These are phyloP conservation scores for Halocynthia aurantium DNA, from an alignment of 23 tunicate species.

Conservation along the genomic window DNA sequence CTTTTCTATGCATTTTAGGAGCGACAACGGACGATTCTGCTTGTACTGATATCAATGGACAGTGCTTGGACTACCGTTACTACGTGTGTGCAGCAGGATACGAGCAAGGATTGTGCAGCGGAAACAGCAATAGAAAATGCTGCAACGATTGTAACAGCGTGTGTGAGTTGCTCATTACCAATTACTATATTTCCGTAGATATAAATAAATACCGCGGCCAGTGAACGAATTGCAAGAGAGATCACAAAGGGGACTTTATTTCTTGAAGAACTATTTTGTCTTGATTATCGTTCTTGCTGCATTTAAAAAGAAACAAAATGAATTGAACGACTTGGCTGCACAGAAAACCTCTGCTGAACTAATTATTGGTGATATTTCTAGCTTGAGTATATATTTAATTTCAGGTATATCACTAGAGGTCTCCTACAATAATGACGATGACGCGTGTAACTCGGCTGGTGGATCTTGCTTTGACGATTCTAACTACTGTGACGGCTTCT, in stretches of 20 bases:
- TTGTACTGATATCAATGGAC: slow-evolving; percentile 17
- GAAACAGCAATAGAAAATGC: slow-evolving; percentile 27
- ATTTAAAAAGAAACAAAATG: no score
- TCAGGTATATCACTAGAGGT: not conserved
- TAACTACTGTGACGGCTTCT: slow-evolving; percentile 1
- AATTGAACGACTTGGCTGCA: no score
- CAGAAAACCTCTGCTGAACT: no score
- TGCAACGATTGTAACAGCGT: slow-evolving; percentile 16
- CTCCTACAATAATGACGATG: not conserved
- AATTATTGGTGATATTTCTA: no score
- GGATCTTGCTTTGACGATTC: slow-evolving; percentile 7
- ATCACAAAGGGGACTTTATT: no score
- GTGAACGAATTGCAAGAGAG: no score
- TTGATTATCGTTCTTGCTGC: no score
- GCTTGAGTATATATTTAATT: not conserved
- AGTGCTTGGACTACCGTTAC: slow-evolving; percentile 24
- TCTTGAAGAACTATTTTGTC: no score
- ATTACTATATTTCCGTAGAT: no score
- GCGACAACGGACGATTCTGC: slow-evolving; percentile 18
- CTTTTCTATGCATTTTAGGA: not conserved
- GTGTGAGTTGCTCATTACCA: slow-evolving; percentile 10
- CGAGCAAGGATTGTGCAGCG: slow-evolving; percentile 23
- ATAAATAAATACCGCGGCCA: no score
- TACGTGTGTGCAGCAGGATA: slow-evolving; percentile 29
- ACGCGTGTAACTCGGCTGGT: not conserved